Base-by-base conservation (phyloP, 1,140 invertebrate species). In the Hetaerina americana region DNA sequence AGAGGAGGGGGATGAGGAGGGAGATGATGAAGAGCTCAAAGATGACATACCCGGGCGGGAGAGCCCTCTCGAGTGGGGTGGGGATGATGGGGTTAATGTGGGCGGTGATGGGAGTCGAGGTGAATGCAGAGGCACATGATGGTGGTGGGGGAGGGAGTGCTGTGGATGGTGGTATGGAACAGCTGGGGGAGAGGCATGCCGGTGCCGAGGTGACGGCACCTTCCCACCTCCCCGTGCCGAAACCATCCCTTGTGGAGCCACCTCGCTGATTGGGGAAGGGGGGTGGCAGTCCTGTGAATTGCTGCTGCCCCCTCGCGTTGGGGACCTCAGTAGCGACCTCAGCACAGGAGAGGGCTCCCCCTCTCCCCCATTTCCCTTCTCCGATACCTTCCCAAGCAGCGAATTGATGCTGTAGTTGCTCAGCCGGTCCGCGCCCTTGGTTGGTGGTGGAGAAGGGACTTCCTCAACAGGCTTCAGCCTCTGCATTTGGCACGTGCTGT, bases 401-500 rank as follows among this genome's bases (percentile, higher is more conserved):
- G 70, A 70, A 22, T 27, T 70, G 29, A 70, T 70, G 70, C 70
- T 70, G 40, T 70, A 70, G 12, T 22, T 49, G 26, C 70, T 66
- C 67, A 70, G 28, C 40, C 70, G n/a, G n/a, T 70, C 40, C 49
- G 67, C 25, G 28, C 27, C 70, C 69, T 69, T 75, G 72, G 49
- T 49, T 71, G 74, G 67, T 26, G 27, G 71, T 15, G 69, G 68
- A 12, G 72, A 71, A 25, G 67, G 67, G 25, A 57, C 40, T 3
- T 57, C 40, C 15, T 57, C 40, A 3, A 10, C 40, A 57, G 40
- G 40, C 40, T 57, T 57, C 18, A 49, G 29, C 57, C 40, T 57
- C 25, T 70, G 68, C 29, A 71, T 74, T 72, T 74, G 73, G 71
- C 73, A 74, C 66, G 66, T 75, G 75, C 71, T 72, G 73, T 72